Evolutionary conservation across 2,888 invertebrate genomes (phyloP), one percentile per base, ranked within the genome.

Genomic region (Lydus trimaculatus): DNA sequence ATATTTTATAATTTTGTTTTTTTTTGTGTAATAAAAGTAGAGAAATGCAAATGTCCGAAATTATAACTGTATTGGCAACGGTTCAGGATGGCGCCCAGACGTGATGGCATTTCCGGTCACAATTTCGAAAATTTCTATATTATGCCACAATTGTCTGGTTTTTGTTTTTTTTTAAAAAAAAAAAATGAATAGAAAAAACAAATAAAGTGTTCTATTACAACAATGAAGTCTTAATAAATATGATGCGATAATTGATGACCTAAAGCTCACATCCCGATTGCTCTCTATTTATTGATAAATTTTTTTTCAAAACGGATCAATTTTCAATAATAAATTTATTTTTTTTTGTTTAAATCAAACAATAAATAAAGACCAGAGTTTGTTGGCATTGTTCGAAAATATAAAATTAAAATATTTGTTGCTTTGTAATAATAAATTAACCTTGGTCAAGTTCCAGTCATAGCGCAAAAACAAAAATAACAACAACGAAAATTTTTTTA

Each of bases 371-470:
- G n/a, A 8, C 17, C 4, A 31, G 9, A 43, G 43, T 43, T 43
- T 43, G 43, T 43, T 43, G 43, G 43, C 48, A 17, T 48, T 43
- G 39, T 43, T 43, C n/a, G 6, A 2, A n/a, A 43, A 17, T 31
- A 7, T 7, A 17, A 43, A 43, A 43, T 7, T 11, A 4, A 48
- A 17, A n/a, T n/a, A 20, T 20, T 48, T 48, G 17, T 20, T 48
- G 17, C 9, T 52, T 52, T 25, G 11, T 52, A n/a, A 52, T 52
- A 52, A 52, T 25, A 52, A 52, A 52, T 52, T 52, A 52, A 52
- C 52, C 52, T 52, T 52, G 52, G 52, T 52, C 52, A 52, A 52
- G 52, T 52, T 52, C 52, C 52, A 52, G 52, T 52, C 25, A 25
- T 52, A 15, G 52, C 9, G 52, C 6, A 25, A 52, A 52, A 52